Evolutionary conservation across 2,888 invertebrate species (phyloP).

Genomic region (Hirtodrosophila duncani): DNA sequence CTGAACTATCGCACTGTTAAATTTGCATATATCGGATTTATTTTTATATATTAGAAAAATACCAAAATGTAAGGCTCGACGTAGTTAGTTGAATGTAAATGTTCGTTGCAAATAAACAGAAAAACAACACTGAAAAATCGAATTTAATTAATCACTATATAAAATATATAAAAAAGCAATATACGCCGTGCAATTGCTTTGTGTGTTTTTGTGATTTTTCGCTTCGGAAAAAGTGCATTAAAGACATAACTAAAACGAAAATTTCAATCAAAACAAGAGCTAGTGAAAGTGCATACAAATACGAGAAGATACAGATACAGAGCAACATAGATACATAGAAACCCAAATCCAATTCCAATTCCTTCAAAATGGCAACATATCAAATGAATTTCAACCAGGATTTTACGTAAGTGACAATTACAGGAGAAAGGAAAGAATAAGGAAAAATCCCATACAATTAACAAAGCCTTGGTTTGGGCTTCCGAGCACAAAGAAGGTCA

Average conservation of each 20-base stretch:
- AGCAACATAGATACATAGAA: slow-evolving; percentile 14
- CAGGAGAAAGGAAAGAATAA: slow-evolving; percentile 1
- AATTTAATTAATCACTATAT: too few species aligned
- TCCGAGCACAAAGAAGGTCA: slow-evolving; percentile 57
- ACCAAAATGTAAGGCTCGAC: slow-evolving; percentile 7
- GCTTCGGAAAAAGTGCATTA: too few species aligned
- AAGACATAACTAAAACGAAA: too few species aligned
- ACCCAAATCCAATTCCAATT: slow-evolving; percentile 28
- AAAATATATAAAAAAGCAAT: slow-evolving; percentile 2
- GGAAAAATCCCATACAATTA: too few species aligned
- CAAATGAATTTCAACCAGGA: slow-evolving; percentile 73
- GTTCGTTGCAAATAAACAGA: neutral
- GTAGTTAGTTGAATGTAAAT: too few species aligned
- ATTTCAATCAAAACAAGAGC: too few species aligned
- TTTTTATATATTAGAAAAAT: neutral
- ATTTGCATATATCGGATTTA: too few species aligned
- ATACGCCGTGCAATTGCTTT: too few species aligned
- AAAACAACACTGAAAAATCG: slow-evolving; percentile 3
- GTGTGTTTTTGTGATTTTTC: too few species aligned
- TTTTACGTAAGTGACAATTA: slow-evolving; percentile 68
- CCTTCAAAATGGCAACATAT: slow-evolving; percentile 61
- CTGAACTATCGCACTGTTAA: too few species aligned
- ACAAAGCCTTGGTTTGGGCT: slow-evolving; percentile 43
- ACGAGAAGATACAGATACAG: slow-evolving; percentile 17
- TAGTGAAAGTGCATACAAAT: slow-evolving; percentile 53